Evolutionary conservation across 2,888 invertebrate species (phyloP).

Genomic region (Lycophotia porphyrea): DNA sequence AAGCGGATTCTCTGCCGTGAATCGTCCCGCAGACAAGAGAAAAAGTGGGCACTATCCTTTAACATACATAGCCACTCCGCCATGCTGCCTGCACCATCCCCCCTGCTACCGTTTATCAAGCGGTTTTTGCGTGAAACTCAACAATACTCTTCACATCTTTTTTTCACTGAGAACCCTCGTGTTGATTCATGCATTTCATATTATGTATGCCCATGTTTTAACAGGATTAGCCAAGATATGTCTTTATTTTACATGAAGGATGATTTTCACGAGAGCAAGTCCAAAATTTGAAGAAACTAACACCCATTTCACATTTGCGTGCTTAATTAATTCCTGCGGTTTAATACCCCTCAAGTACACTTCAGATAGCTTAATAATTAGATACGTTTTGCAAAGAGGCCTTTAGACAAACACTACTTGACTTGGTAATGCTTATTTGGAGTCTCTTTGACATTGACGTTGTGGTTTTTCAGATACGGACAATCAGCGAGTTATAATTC

Average conservation of each 20-base stretch:
- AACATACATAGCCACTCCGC: slow-evolving; percentile 33
- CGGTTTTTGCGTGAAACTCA: slow-evolving; percentile 36
- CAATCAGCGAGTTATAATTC: slow-evolving; percentile 98
- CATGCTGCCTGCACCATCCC: slow-evolving; percentile 54
- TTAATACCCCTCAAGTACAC: slow-evolving; percentile 48
- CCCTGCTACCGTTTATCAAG: slow-evolving; percentile 57
- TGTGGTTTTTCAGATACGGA: slow-evolving; percentile 94
- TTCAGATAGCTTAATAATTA: slow-evolving; percentile 45
- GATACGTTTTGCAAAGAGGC: slow-evolving; percentile 40
- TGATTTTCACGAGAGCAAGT: slow-evolving; percentile 27
- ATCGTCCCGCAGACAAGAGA: slow-evolving; percentile 65
- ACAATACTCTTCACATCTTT: slow-evolving; percentile 32
- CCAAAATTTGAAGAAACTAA: slow-evolving; percentile 35
- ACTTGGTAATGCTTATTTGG: slow-evolving; percentile 24
- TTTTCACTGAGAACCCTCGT: slow-evolving; percentile 32
- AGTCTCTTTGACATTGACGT: slow-evolving; percentile 31
- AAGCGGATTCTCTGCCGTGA: slow-evolving; percentile 56
- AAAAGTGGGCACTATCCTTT: slow-evolving; percentile 70
- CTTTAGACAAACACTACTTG: slow-evolving; percentile 37
- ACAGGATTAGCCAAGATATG: slow-evolving; percentile 29
- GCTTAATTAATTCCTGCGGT: slow-evolving; percentile 51
- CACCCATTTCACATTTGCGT: slow-evolving; percentile 48
- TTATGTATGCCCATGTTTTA: slow-evolving; percentile 36
- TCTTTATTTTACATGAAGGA: slow-evolving; percentile 37
- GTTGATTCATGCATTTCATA: slow-evolving; percentile 53